Base-by-base conservation (phyloP, 2,797 vertebrate genomes). In the Sternarchorhynchus goeldii region DNA sequence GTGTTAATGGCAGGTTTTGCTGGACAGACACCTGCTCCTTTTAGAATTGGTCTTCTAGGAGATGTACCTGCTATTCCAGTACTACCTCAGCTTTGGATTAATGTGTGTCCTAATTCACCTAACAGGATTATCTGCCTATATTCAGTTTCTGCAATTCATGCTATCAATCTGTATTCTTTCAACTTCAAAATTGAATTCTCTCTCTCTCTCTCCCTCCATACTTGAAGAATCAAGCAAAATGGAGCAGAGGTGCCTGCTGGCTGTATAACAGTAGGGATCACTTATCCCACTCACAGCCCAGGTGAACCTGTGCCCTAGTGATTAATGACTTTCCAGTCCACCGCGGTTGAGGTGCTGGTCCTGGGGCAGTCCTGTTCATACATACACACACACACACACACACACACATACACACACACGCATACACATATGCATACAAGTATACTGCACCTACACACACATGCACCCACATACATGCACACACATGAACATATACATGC, bases 201-300 rank as follows among this genome's bases (percentile, higher is more conserved):
- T 72, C 5, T 32, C 14, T 64, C 14, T 14, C 34, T 72, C 16
- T 53, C 60, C 14, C 32, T 59, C 31, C 88, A 83, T 88, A 82
- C 80, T 78, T 76, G 16, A 14, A 84, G 88, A 87, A 90, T 89
- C 88, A 89, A 12, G 67, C 80, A 85, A 77, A 83, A 77, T 83
- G 72, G 83, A 81, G 77, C 81, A 50, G 81, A 60, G 59, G 60
- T 56, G 53, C 75, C 81, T 79, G 71, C 72, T 80, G 73, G 78
- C 77, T 12, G 41, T 53, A 41, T 77, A 66, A 55, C 75, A 57
- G 21, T 29, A 31, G 76, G 85, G 50, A 59, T 45, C 73, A 6
- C 25, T 5, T 17, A 71, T 66, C 71, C 75, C 56, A 65, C 80
- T 77, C 68, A 83, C 74, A 21, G 39, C 45, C 78, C 73, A 82